Percentiles rank a stretch among this genome's conserved stretches.
phyloP scores from a whole-genome alignment of 2,113 vertebrate genomes.

The Romanogobio albipinnatus region DNA sequence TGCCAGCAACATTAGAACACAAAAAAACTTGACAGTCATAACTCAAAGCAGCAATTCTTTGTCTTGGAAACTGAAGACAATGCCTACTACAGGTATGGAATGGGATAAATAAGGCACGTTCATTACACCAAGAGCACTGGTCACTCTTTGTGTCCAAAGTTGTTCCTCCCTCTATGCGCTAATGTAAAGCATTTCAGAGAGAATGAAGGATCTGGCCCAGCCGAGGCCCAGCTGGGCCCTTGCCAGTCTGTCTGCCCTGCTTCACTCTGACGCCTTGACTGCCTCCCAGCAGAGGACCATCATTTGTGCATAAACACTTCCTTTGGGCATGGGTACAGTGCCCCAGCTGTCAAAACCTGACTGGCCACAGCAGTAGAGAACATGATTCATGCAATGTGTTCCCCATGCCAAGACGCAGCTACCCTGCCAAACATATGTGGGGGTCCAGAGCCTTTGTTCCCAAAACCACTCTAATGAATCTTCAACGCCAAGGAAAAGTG shows the following conservation, averaged over 20 bases:
- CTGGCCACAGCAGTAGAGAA: slow-evolving; percentile 56
- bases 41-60: too few species aligned
- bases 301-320: slow-evolving; percentile 54
- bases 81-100: slow-evolving; percentile 5
- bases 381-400: slow-evolving; percentile 51
- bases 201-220: slow-evolving; percentile 36
- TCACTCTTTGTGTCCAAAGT: slow-evolving; percentile 6
- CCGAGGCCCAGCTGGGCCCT: slow-evolving; percentile 8
- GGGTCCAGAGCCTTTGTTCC: slow-evolving; percentile 56
- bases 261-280: slow-evolving; percentile 44
- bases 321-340: slow-evolving; percentile 52
- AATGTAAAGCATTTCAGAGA: slow-evolving; percentile 34
- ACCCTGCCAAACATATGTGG: slow-evolving; percentile 38
- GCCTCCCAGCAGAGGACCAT: slow-evolving; percentile 47
- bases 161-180: slow-evolving; percentile 8
- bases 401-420: slow-evolving; percentile 46
- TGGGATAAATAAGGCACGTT: neutral
- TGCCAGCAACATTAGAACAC: neutral
- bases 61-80: neutral
- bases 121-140: slow-evolving; percentile 1
- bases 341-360: slow-evolving; percentile 58
- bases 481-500: slow-evolving; percentile 50
- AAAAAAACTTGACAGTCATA: neutral
- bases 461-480: slow-evolving; percentile 57
- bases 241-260: slow-evolving; percentile 45